Conservation (phyloP, 2,797 vertebrate species). For the Amazona finschi region DNA sequence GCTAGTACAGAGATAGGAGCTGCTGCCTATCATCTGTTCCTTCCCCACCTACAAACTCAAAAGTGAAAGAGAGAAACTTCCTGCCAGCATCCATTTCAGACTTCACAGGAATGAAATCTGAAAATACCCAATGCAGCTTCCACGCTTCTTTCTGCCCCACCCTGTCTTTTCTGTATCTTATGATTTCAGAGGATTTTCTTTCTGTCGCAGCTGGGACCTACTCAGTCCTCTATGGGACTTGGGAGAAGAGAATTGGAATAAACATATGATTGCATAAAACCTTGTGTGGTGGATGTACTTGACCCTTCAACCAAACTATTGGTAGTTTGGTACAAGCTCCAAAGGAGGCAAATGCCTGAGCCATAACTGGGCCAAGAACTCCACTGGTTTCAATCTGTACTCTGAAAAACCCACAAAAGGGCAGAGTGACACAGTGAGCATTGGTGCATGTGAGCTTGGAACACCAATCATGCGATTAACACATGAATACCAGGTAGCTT, state of each 20-base stretch:
- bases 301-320: neutral
- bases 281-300: neutral
- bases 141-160: neutral
- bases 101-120: neutral
- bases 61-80: slow-evolving; percentile 5
- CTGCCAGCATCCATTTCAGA: slow-evolving; percentile 18
- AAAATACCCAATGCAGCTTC: neutral
- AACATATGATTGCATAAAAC: neutral
- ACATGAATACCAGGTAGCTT: neutral
- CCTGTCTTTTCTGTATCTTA: neutral
- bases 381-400: neutral
- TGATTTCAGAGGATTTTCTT: neutral
- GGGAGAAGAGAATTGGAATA: neutral
- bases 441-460: neutral
- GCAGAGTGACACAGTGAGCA: neutral
- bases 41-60: slow-evolving; percentile 33
- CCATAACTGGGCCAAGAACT: neutral
- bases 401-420: neutral
- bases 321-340: neutral
- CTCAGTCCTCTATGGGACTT: neutral
- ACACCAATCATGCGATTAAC: neutral
- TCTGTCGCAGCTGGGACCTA: neutral
- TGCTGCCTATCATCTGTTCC: slow-evolving; percentile 36
- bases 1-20: neutral
- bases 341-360: neutral